These are phyloP conservation scores for Temnothorax curvispinosus DNA, from an alignment of 1,140 invertebrate genomes.

Conservation along the genomic window DNA sequence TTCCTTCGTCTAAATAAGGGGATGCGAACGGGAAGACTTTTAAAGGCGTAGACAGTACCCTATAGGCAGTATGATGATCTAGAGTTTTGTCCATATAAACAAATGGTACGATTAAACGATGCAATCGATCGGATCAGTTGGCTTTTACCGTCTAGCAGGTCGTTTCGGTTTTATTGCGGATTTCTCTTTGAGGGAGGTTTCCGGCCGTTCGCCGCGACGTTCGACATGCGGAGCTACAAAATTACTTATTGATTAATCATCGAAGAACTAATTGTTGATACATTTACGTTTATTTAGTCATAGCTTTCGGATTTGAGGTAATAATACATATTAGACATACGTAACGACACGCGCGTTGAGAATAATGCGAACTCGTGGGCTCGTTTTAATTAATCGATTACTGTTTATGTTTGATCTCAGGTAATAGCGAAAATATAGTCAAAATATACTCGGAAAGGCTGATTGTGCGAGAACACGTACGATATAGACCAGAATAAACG, in stretches of 20 bases:
- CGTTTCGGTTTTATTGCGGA: conserved; percentile 26
- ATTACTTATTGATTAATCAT: conserved; percentile 27
- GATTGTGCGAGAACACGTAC: conserved; percentile 11
- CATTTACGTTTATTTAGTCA: conserved; percentile 33
- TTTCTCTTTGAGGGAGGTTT: conserved; percentile 7
- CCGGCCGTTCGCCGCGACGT: not conserved
- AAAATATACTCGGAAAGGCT: conserved; percentile 46
- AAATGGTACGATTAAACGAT: conserved; percentile 42
- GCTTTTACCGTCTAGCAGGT: conserved; percentile 31
- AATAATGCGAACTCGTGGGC: not conserved
- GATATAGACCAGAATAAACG: conserved; percentile 41
- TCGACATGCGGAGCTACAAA: not conserved
- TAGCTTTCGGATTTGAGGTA: conserved; percentile 21
- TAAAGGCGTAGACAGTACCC: conserved; percentile 43
- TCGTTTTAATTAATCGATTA: conserved; percentile 32
- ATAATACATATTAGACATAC: conserved; percentile 36
- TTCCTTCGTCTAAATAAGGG: conserved; percentile 77
- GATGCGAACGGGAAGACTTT: conserved; percentile 69
- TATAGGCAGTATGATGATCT: conserved; percentile 59
- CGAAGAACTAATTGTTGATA: conserved; percentile 8
- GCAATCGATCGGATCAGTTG: conserved; percentile 51
- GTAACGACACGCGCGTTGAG: not conserved
- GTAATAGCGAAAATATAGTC: conserved; percentile 35
- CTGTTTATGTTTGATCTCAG: conserved; percentile 51
- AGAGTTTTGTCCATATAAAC: conserved; percentile 61